Evolutionary conservation across 2,797 vertebrate species (phyloP), one percentile per base, ranked within the genome.

Genomic region (Tragopan temminckii): DNA sequence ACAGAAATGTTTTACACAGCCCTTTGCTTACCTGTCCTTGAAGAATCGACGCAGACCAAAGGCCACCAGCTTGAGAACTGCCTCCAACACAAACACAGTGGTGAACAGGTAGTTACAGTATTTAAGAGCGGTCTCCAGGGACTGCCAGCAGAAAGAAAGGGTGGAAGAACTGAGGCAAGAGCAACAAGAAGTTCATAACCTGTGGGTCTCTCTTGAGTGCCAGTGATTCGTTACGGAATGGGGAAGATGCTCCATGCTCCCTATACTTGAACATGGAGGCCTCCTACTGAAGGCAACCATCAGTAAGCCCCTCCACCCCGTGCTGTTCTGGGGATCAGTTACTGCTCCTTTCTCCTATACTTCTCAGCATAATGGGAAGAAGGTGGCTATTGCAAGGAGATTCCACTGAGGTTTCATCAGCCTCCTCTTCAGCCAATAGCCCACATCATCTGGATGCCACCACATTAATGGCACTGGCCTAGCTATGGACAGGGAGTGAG

Each of bases 31-130:
- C 99, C 99, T 98, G 97, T 99, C 99, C 96, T 99, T 99, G 97
- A 99, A 99, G 98, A 99, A 99, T 31, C 99, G 98, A 4, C 99
- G 97, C 86, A 99, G 98, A 68, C 99, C 99, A 48, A 99, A 99
- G 0, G 99, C 99, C 78, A 99, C 98, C 85, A 99, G 97, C 96
- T 99, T 99, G 94, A 99, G 97, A 58, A 98, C 97, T 11, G 99
- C 98, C 96, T 99, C 99, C 72, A 99, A 97, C 96, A 99, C 99
- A 58, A 99, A 99, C 79, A 99, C 99, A 7, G 99, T 98, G 81
- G 98, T 99, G 97, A 99, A 99, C 97, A 99, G 98, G 97, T 99
- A 99, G 98, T 99, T 99, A 97, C 99, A 99, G 96, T 99, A 99
- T 92, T 99, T 99, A 90, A 99, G 98, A 10, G 98, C 97, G 0